Percentiles rank a stretch among this genome's conserved stretches.
phyloP scores from a whole-genome alignment of 2,113 vertebrate species.

The Bombycilla garrulus region DNA sequence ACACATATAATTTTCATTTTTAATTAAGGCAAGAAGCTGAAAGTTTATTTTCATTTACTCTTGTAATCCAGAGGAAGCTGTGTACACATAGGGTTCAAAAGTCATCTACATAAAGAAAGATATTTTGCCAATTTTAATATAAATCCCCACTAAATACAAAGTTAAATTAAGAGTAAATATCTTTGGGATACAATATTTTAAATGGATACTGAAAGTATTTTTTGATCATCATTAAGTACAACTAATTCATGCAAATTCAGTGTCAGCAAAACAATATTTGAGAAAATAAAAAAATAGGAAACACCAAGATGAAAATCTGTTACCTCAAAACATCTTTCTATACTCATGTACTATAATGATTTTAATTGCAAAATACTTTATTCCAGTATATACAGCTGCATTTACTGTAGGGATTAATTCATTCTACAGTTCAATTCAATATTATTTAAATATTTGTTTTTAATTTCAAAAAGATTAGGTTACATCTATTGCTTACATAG shows the following conservation, averaged over 20 bases:
- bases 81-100: background rate
- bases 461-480: background rate
- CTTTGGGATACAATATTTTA: background rate
- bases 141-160: background rate
- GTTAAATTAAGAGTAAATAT: background rate
- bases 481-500: background rate
- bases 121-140: background rate
- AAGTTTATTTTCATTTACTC: slow-evolving; percentile 11
- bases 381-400: background rate
- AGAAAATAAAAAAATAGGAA: background rate
- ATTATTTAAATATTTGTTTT: background rate
- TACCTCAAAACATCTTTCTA: background rate
- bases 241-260: background rate
- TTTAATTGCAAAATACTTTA: background rate
- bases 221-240: background rate
- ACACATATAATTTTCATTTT: background rate
- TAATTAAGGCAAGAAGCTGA: background rate
- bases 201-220: background rate
- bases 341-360: background rate
- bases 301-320: background rate
- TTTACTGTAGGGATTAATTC: background rate
- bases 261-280: background rate
- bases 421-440: background rate
- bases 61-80: background rate
- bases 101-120: background rate